phyloP scores from a whole-genome alignment of 2,888 invertebrate species.

The Patella pellucida region DNA sequence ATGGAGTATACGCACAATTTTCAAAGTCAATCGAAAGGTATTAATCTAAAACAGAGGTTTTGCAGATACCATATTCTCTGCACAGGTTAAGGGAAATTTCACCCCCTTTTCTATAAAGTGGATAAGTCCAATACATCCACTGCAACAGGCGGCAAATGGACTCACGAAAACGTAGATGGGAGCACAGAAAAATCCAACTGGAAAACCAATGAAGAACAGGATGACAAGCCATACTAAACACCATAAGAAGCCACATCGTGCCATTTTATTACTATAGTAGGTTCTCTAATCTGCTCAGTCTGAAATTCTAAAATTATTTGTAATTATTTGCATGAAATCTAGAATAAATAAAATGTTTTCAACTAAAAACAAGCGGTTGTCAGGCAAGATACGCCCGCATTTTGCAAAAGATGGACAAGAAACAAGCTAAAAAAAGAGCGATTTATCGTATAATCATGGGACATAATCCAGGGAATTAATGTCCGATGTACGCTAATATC shows the following conservation, averaged over 20 bases:
- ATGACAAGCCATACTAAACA: slow-evolving; percentile 67
- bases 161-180: slow-evolving; percentile 67
- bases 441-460: too few species aligned
- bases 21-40: too few species aligned
- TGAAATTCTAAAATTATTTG: too few species aligned
- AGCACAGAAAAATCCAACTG: slow-evolving; percentile 65
- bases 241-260: slow-evolving; percentile 65
- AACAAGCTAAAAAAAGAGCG: too few species aligned
- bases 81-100: slow-evolving; percentile 65
- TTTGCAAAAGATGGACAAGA: too few species aligned
- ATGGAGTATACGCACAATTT: too few species aligned
- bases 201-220: slow-evolving; percentile 65
- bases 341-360: too few species aligned
- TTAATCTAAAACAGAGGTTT: slow-evolving; percentile 57
- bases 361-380: too few species aligned
- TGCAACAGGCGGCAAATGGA: slow-evolving; percentile 66
- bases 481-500: too few species aligned
- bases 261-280: slow-evolving; percentile 35
- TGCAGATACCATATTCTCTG: slow-evolving; percentile 65
- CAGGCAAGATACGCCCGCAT: too few species aligned
- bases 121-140: slow-evolving; percentile 55
- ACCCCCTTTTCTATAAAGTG: slow-evolving; percentile 64
- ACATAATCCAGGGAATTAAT: too few species aligned
- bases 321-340: too few species aligned
- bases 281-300: background rate